phyloP scores from a whole-genome alignment of 2,797 vertebrate species.

The Knipowitschia caucasica region DNA sequence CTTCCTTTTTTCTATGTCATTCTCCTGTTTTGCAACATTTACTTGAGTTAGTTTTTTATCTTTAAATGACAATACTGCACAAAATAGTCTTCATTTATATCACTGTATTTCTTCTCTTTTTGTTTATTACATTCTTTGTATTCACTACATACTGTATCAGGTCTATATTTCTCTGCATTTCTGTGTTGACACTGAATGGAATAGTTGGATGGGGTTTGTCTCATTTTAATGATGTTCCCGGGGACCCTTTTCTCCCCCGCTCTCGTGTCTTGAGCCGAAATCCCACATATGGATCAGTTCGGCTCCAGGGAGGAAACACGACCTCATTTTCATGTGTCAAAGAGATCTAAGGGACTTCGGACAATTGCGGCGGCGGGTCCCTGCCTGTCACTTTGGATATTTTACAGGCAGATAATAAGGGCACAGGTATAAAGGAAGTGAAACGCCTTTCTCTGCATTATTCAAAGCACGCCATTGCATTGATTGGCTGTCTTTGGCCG shows the following conservation, averaged over 20 bases:
- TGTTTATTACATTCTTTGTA: constrained; percentile 50
- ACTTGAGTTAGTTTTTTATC: no score
- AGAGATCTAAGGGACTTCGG: constrained; percentile 61
- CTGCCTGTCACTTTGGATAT: constrained; percentile 25
- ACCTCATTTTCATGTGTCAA: constrained; percentile 70
- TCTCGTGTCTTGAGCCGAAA: constrained; percentile 35
- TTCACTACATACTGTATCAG: constrained; percentile 32
- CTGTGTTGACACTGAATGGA: constrained; percentile 54
- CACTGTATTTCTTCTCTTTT: no score
- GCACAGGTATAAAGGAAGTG: constrained; percentile 10
- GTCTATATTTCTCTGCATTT: constrained; percentile 57
- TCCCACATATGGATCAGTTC: constrained; percentile 53
- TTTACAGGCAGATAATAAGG: constrained; percentile 42
- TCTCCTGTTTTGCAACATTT: no score
- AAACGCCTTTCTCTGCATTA: constrained; percentile 9
- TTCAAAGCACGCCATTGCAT: background rate
- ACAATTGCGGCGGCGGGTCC: constrained; percentile 44
- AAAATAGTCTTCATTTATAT: no score
- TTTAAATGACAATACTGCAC: no score
- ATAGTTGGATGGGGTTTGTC: constrained; percentile 41
- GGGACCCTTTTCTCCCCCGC: constrained; percentile 43
- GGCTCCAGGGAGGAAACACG: constrained; percentile 51
- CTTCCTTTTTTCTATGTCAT: no score
- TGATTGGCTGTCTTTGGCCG: background rate
- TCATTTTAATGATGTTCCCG: constrained; percentile 62